Evolutionary conservation across 2,113 vertebrate genomes (phyloP).

Genomic region (Paralichthys olivaceus): DNA sequence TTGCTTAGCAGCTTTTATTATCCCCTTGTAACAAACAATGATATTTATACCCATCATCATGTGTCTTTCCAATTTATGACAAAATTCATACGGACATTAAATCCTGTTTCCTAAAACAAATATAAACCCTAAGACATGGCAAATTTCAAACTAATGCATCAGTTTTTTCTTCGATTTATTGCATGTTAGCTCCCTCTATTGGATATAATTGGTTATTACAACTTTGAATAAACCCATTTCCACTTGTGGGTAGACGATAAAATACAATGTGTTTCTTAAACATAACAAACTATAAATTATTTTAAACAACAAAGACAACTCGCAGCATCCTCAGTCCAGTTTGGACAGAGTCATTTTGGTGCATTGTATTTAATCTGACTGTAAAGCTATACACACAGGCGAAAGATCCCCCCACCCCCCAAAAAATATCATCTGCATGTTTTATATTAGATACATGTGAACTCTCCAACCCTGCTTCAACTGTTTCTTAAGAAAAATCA

Average conservation of each 20-base stretch:
- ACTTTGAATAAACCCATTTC: neutral
- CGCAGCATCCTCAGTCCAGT: no score
- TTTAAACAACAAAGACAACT: neutral
- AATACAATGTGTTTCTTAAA: neutral
- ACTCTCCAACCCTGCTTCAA: neutral
- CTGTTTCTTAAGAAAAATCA: neutral
- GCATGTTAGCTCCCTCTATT: slow-evolving; percentile 60
- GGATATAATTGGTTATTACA: slow-evolving; percentile 38
- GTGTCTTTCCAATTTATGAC: neutral
- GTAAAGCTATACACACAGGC: no score
- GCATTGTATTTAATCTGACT: no score
- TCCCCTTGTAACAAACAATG: neutral
- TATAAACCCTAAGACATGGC: neutral
- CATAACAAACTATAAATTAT: neutral
- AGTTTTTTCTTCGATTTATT: neutral
- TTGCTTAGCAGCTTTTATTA: neutral
- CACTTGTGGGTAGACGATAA: neutral
- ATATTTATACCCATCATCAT: no score
- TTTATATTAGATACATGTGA: neutral
- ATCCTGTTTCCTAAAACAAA: neutral
- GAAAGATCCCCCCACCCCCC: no score
- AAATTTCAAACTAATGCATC: neutral
- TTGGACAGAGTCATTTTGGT: no score
- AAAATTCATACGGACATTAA: neutral
- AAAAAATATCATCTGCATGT: neutral